phyloP scores from a whole-genome alignment of 2,888 invertebrate species.

The Habrosyne pyritoides region DNA sequence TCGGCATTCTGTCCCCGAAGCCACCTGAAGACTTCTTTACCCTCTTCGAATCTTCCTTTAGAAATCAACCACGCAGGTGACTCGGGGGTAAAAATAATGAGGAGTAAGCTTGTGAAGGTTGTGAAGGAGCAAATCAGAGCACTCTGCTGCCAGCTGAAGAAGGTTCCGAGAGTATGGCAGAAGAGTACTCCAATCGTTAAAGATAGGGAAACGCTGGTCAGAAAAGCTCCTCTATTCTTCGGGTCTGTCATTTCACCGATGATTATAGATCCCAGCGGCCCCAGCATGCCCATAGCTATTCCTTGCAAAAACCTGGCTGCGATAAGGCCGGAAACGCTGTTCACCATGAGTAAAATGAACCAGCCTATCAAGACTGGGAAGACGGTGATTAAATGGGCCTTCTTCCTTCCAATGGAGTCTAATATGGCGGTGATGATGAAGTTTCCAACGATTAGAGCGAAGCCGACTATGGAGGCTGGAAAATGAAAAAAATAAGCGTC shows the following conservation, averaged over 20 bases:
- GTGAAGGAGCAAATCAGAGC: conserved; percentile 79
- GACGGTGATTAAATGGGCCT: conserved; percentile 78
- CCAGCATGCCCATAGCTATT: conserved; percentile 81
- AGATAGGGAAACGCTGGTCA: conserved; percentile 84
- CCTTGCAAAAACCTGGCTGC: conserved; percentile 81
- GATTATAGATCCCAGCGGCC: conserved; percentile 81
- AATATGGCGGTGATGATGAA: conserved; percentile 81
- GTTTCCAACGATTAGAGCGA: conserved; percentile 85
- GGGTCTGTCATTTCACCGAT: conserved; percentile 85
- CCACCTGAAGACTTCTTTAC: conserved; percentile 82
- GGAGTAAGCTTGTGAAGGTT: conserved; percentile 75
- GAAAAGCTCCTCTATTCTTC: conserved; percentile 84
- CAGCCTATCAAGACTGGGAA: conserved; percentile 83
- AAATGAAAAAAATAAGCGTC: conserved; percentile 25
- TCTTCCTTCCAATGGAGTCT: conserved; percentile 83
- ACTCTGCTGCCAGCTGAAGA: conserved; percentile 83
- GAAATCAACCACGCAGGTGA: conserved; percentile 87
- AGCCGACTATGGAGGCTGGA: conserved; percentile 85
- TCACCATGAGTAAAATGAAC: conserved; percentile 79
- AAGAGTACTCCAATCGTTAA: conserved; percentile 85
- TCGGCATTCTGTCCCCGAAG: conserved; percentile 77
- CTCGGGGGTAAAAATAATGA: conserved; percentile 85
- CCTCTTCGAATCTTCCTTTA: conserved; percentile 81
- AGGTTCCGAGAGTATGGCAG: conserved; percentile 85
- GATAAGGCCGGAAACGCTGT: conserved; percentile 70